These are phyloP conservation scores for Axinella damicornis DNA, from an alignment of 37 sponge, comb jelly and placozoan species.

Conservation along the genomic window DNA sequence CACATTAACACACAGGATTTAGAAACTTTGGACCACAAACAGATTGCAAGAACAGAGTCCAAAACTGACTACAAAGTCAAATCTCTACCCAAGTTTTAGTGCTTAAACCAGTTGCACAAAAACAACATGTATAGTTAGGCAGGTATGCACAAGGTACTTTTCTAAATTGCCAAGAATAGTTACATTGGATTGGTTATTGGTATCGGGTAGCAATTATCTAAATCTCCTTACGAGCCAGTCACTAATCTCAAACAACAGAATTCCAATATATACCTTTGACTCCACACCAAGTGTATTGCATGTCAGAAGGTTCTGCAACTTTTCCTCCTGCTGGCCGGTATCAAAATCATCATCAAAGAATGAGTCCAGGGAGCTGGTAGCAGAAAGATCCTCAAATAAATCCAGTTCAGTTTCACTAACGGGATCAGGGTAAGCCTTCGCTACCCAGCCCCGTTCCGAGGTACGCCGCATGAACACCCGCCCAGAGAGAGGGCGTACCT, in stretches of 20 bases:
- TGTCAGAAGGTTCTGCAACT: slow-evolving; percentile 61
- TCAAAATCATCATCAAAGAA: slow-evolving; percentile 75
- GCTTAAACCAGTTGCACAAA: too few species aligned
- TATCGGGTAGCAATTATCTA: too few species aligned
- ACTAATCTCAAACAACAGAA: background rate
- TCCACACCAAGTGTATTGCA: slow-evolving; percentile 68
- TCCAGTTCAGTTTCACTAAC: background rate
- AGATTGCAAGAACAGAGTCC: too few species aligned
- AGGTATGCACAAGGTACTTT: too few species aligned
- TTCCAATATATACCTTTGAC: slow-evolving; percentile 51
- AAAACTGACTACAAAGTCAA: too few species aligned
- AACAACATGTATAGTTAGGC: too few species aligned
- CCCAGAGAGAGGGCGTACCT: slow-evolving; percentile 74
- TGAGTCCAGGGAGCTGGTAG: slow-evolving; percentile 33
- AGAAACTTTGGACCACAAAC: too few species aligned
- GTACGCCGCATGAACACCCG: slow-evolving; percentile 62
- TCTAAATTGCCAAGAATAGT: too few species aligned
- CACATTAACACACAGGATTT: too few species aligned
- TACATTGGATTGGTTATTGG: too few species aligned
- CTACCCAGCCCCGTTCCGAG: slow-evolving; percentile 67
- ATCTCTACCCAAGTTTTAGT: too few species aligned
- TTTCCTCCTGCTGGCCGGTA: slow-evolving; percentile 23
- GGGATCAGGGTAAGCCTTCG: slow-evolving; percentile 39
- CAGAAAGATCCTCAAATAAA: slow-evolving; percentile 17
- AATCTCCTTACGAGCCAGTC: too few species aligned